A percentile compares a stretch with the other conserved stretches of the same genome.
Evolutionary conservation across 1,140 invertebrate genomes (phyloP).

Genomic region (Periplaneta americana): DNA sequence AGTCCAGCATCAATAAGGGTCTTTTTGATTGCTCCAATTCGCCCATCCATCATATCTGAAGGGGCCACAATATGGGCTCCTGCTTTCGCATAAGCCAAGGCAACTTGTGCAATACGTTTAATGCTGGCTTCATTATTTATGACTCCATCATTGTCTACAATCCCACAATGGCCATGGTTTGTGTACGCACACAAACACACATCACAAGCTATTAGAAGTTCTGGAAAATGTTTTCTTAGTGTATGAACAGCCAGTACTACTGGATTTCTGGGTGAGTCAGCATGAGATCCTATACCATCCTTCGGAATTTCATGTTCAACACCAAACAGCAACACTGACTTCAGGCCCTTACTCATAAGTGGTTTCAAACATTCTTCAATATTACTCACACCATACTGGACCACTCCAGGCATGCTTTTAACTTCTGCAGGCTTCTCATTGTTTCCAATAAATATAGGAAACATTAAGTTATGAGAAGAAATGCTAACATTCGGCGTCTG

Average conservation of each 20-base stretch:
- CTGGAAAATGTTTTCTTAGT: conserved; percentile 71
- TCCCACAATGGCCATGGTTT: conserved; percentile 89
- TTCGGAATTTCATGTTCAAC: conserved; percentile 72
- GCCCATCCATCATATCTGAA: conserved; percentile 97
- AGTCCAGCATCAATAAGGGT: conserved; percentile 56
- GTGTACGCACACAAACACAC: conserved; percentile 94
- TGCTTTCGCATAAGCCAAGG: conserved; percentile 81
- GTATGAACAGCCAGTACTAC: conserved; percentile 72
- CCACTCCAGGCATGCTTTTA: conserved; percentile 81
- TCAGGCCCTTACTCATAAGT: conserved; percentile 71
- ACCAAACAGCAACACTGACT: conserved; percentile 85
- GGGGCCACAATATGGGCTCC: conserved; percentile 91
- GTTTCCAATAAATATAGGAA: conserved; percentile 78
- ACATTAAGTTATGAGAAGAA: conserved; percentile 81
- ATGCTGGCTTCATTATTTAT: conserved; percentile 81
- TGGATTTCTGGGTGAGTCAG: conserved; percentile 72
- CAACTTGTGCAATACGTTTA: conserved; percentile 75
- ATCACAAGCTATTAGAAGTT: conserved; percentile 86
- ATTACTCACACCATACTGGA: conserved; percentile 76
- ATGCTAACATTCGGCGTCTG: conserved; percentile 72
- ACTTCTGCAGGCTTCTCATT: conserved; percentile 35
- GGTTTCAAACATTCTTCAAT: conserved; percentile 63
- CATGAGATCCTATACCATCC: conserved; percentile 61
- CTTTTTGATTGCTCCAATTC: conserved; percentile 84
- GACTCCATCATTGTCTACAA: conserved; percentile 61